Base-by-base conservation (phyloP, 64 coral and sea anemone species). In the Platygyra sinensis region DNA sequence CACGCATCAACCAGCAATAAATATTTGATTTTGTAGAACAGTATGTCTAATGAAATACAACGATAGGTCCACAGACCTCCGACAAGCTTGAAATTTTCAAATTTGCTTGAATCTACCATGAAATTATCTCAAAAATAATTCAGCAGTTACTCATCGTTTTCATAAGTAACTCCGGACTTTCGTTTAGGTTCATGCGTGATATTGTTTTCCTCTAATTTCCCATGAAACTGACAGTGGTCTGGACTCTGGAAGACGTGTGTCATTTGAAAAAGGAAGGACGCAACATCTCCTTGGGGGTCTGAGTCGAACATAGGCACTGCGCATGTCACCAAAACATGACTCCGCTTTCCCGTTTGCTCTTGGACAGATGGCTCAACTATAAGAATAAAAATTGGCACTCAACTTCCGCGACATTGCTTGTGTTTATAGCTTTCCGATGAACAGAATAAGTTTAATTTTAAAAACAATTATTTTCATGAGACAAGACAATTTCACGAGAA, bases 151-250 rank as follows among this genome's bases (percentile, higher is more conserved):
- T 46, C 42, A 6, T 46, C 42, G 0, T 46, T 46, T 46, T 46
- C 42, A 46, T 8, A 46, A 46, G 42, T 46, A 46, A 46, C 42
- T 8, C 6, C 42, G 6, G 42, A 46, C 42, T 46, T 46, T 46
- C 6, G 42, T 46, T 46, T 46, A 24, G 62, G 0, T 65, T 20
- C 24, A 65, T 20, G 20, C 9, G 22, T 16, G 65, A 11, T 5
- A 10, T 27, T 10, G 2, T 65, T 71, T 71, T 0, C 42, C 42
- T 46, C 42, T 46, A 7, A 46, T 67, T 72, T 27, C 71, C 10
- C 10, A 85, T 63, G 81, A 51, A 85, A 71, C 19, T 11, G 81
- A 29, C 62, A 71, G 81, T 39, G 81, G 80, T 65, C 22, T 65
- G 17, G 29, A 63, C 6, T 83, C 30, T 24, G 80, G 20, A 65